Conservation (phyloP, 2,888 invertebrate genomes). For the Standfussiana lucernea region DNA sequence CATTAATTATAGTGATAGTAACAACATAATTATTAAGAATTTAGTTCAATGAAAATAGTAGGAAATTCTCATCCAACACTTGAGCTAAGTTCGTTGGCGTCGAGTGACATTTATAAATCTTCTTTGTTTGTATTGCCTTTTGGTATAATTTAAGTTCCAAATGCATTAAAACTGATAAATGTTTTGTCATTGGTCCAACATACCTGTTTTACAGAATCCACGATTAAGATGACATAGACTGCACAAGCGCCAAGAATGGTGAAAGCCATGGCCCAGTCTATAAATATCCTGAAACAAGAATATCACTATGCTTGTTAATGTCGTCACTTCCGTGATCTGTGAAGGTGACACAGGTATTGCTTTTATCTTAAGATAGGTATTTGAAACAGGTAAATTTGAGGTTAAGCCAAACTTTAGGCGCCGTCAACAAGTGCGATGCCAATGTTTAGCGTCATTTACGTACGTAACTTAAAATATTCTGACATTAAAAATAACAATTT, state of each 20-base stretch:
- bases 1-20: conserved; percentile 11
- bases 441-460: conserved; percentile 15
- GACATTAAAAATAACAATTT: not conserved
- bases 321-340: conserved; percentile 16
- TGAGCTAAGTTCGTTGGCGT: conserved; percentile 3
- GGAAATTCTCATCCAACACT: not conserved
- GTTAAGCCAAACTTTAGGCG: conserved; percentile 36
- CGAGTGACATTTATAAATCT: conserved; percentile 21
- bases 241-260: conserved; percentile 94
- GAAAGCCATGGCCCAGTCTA: conserved; percentile 93
- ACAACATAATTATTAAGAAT: conserved; percentile 4
- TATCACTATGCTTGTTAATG: conserved; percentile 36
- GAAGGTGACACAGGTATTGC: conserved; percentile 11
- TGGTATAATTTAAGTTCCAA: conserved; percentile 18
- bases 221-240: conserved; percentile 94
- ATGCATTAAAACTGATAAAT: conserved; percentile 34
- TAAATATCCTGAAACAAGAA: conserved; percentile 91
- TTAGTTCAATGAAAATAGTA: conserved; percentile 22
- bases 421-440: conserved; percentile 24
- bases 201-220: conserved; percentile 93
- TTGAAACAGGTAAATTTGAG: conserved; percentile 26
- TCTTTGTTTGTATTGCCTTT: conserved; percentile 9
- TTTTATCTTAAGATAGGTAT: conserved; percentile 4
- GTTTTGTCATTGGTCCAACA: conserved; percentile 75
- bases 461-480: conserved; percentile 20